Evolutionary conservation across 2,113 vertebrate genomes (phyloP), one percentile per base, ranked within the genome.

Genomic region (Heterocephalus glaber): DNA sequence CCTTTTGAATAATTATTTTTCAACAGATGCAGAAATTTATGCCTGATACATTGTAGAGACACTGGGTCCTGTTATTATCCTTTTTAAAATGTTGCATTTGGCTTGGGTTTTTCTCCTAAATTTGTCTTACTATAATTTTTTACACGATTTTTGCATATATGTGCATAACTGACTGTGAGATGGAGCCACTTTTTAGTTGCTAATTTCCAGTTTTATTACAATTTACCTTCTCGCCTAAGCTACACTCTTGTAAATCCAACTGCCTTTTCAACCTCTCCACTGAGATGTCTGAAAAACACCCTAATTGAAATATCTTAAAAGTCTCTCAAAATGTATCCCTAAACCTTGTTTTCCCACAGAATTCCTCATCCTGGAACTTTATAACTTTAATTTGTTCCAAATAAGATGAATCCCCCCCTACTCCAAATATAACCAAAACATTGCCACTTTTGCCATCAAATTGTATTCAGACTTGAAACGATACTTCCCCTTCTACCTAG

Each of bases 121-220:
- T 87, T 60, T 76, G 17, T 47, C 22, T 63, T 60, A 2, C 58
- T 33, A 24, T 41, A n/a, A n/a, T 76, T 84, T 83, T 52, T 22
- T 4, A 10, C 4, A 22, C 3, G 1, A 30, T 19, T 58, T n/a
- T 63, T 7, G 1, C 19, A 12, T 6, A 1, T 4, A 2, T 4
- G 1, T 60, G 9, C 2, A 11, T 35, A 3, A 14, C 0, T 16
- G 19, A 2, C 2, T 58, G 12, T 19, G 30, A 19, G 24, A 61
- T 0, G 13, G 19, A 47, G 7, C 3, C 26, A 1, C 33, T 41
- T 30, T 35, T 38, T 26, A 77, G 74, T 33, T 49, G 7, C 28
- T 33, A 49, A 49, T 77, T 47, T 77, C 47, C 28, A 33, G 74
- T 47, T 49, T 30, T 77, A 33, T 77, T 17, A 17, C 7, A 44